Base-by-base conservation (phyloP, 2,888 invertebrate species). In the Neoitamus cyanurus region DNA sequence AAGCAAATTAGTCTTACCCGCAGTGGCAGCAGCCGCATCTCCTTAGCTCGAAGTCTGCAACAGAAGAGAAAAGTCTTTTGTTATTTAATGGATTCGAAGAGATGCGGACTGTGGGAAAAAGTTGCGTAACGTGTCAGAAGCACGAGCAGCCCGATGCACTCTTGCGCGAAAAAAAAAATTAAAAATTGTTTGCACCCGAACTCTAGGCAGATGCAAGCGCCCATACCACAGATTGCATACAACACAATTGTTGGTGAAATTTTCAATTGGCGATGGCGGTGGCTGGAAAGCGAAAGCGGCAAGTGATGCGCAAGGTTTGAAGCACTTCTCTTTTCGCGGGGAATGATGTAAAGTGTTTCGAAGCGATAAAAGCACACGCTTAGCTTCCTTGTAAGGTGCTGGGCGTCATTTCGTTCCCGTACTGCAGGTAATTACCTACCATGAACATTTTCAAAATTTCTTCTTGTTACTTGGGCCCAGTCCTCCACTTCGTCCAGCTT, bases 221-320 rank as follows among this genome's bases (percentile, higher is more conserved):
- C 37, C 46, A 77, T 46, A 42, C 34, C 15, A 13, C 25, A 4
- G 48, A 58, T 31, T 78, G 34, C 78, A 48, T 30, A 78, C 48
- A 30, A 11, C n/a, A 31, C 78, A 6, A 78, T 25, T 78, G 78
- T 78, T 78, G 58, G 48, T 78, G 78, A 78, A 78, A 78, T 78
- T 48, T 78, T 48, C 31, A 46, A 30, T 78, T 42, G 11, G 20
- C 31, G 28, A 34, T 42, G 28, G 37, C 48, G 30, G 42, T 46
- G 15, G 31, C 3, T 30, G 30, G 15, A 78, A 78, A 78, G 48
- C 78, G 78, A 78, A 78, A 78, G 78, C 15, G 30, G 58, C 48
- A n/a, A 78, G 15, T 75, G 15, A 58, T 78, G 25, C 25, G 78
- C 28, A 31, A 77, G n/a, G 77, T 77, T 46, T 77, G 77, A 30